Conservation (phyloP, 2,113 vertebrate genomes). For the Dasyprocta punctata region DNA sequence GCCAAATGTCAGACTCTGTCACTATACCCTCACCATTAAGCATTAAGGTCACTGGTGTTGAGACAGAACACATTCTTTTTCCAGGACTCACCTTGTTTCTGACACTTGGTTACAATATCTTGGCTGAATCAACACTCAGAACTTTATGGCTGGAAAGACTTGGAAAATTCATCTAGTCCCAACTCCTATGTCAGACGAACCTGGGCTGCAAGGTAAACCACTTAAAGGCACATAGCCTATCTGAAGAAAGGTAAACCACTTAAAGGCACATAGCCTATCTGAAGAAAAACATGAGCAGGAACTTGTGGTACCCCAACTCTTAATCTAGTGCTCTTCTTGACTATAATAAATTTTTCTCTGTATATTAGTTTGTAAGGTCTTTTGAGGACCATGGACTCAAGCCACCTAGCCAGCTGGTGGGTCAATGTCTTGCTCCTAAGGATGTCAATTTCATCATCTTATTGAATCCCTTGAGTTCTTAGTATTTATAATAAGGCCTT, state of each 20-base stretch:
- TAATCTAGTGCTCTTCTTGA: neutral
- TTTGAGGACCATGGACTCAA: neutral
- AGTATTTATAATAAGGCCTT: neutral
- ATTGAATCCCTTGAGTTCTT: neutral
- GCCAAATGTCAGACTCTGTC: neutral
- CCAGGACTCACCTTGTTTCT: neutral
- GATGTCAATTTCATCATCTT: neutral
- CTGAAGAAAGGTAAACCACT: neutral
- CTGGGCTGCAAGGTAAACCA: neutral
- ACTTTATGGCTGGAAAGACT: neutral
- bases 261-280: neutral
- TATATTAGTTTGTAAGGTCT: neutral
- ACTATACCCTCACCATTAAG: neutral
- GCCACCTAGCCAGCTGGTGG: neutral
- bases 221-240: neutral
- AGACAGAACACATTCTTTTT: neutral
- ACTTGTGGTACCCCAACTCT: neutral
- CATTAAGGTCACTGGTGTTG: neutral
- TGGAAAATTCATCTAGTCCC: neutral
- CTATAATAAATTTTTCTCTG: neutral
- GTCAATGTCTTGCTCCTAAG: neutral
- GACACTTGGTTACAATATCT: neutral
- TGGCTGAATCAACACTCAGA: neutral
- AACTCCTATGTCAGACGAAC: neutral
- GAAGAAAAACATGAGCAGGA: neutral